These are phyloP conservation scores for Bombus waltoni DNA, from an alignment of 1,140 invertebrate species.

Conservation along the genomic window DNA sequence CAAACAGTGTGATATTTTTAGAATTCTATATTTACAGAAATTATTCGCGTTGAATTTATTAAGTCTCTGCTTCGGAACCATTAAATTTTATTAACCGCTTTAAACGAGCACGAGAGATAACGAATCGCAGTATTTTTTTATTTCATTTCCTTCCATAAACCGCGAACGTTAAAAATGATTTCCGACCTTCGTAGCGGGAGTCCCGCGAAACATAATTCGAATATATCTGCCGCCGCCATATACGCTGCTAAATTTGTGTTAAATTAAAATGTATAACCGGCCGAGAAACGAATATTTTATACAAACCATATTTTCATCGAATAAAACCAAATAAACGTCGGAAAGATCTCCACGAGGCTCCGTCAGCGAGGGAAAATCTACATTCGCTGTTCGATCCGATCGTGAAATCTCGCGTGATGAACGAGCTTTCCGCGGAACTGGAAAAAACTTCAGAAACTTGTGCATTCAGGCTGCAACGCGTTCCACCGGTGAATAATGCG, in stretches of 20 bases:
- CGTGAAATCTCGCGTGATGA: constrained; percentile 25
- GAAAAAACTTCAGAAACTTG: constrained; percentile 30
- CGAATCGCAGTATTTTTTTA: background rate
- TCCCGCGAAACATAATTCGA: background rate
- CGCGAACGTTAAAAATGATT: background rate
- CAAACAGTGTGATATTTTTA: background rate
- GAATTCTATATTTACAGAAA: background rate
- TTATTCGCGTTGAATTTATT: background rate
- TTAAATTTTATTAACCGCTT: background rate
- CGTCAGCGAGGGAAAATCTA: background rate
- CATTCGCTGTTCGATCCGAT: background rate
- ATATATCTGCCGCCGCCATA: background rate
- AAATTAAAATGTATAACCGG: background rate
- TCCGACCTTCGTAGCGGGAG: background rate
- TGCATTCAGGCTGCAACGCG: constrained; percentile 3
- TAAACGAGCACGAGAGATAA: too few species aligned
- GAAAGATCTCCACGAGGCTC: background rate
- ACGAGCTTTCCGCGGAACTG: constrained; percentile 13
- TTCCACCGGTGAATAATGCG: constrained; percentile 26
- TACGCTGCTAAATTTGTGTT: background rate
- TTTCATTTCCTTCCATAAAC: background rate
- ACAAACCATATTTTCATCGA: background rate
- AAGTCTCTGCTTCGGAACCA: background rate
- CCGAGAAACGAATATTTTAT: background rate
- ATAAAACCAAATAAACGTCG: constrained; percentile 9